Conservation (phyloP, 2,113 vertebrate species). For the Alces alces region DNA sequence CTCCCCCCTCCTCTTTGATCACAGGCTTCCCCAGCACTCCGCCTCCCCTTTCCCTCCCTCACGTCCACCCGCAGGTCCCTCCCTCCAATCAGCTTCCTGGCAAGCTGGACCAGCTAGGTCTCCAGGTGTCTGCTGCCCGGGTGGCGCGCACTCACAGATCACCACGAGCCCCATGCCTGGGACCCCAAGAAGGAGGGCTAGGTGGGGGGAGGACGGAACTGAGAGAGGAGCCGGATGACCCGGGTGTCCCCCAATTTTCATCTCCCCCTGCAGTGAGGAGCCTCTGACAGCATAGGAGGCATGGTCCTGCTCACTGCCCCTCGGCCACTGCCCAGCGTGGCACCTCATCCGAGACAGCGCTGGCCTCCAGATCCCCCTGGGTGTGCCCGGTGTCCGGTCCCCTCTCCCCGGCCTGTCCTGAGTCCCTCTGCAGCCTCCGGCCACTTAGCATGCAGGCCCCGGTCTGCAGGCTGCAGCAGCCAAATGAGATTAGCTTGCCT, state of each 20-base stretch:
- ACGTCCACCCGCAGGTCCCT: too few relatives aligned
- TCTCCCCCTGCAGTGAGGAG: not conserved
- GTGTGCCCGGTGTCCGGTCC: not conserved
- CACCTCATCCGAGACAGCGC: not conserved
- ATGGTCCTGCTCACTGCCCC: rapidly evolving
- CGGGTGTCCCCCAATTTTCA: not conserved
- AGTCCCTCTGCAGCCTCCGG: not conserved
- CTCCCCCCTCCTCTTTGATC: not conserved
- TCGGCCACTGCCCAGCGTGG: not conserved
- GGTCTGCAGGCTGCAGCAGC: constrained; percentile 40
- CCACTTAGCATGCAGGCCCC: constrained; percentile 70
- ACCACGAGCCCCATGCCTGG: not conserved
- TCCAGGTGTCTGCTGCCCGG: not conserved
- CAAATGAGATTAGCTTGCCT: constrained; percentile 69
- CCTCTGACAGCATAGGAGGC: not conserved
- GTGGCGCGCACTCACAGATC: rapidly evolving
- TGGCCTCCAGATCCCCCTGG: not conserved
- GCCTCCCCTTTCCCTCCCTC: too few relatives aligned
- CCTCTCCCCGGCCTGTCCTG: not conserved
- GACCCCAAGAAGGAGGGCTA: not conserved
- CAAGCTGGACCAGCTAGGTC: not conserved
- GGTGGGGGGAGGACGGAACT: not conserved
- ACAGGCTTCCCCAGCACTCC: rapidly evolving
- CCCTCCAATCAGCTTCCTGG: not conserved
- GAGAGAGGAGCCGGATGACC: not conserved